phyloP scores from a whole-genome alignment of 2,113 vertebrate genomes.

The Xyliphius kryptos region DNA sequence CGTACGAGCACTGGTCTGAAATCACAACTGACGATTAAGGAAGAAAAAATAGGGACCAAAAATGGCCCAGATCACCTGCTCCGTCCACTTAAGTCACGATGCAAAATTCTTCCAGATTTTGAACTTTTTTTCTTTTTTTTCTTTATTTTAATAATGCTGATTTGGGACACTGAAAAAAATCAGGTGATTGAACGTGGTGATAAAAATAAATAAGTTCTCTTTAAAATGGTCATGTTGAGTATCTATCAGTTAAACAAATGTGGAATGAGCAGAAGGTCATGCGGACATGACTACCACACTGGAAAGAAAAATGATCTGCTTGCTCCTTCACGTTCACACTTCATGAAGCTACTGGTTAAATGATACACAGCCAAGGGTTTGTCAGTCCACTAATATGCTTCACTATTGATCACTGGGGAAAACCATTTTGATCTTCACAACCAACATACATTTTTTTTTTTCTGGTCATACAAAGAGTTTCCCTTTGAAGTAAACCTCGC shows the following conservation, averaged over 20 bases:
- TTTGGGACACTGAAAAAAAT: slow-evolving; percentile 9
- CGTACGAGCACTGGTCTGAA: slow-evolving; percentile 21
- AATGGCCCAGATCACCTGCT: not conserved
- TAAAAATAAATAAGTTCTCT: slow-evolving; percentile 43
- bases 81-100: not conserved
- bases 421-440: slow-evolving; percentile 38
- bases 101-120: not conserved
- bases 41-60: not conserved
- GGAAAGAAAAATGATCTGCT: slow-evolving; percentile 19
- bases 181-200: slow-evolving; percentile 15
- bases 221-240: slow-evolving; percentile 29
- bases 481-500: slow-evolving; percentile 40
- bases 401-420: slow-evolving; percentile 16
- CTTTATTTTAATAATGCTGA: slow-evolving; percentile 5
- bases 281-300: slow-evolving; percentile 33
- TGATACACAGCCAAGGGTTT: slow-evolving; percentile 32
- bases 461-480: slow-evolving; percentile 39
- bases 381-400: slow-evolving; percentile 27
- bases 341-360: slow-evolving; percentile 24
- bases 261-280: slow-evolving; percentile 43
- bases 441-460: slow-evolving; percentile 12
- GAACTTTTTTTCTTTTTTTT: no score
- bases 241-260: slow-evolving; percentile 34
- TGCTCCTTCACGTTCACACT: slow-evolving; percentile 28
- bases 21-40: slow-evolving; percentile 16